These are phyloP conservation scores for Xanthorhoe spadicearia DNA, from an alignment of 2,888 invertebrate species.

Conservation along the genomic window DNA sequence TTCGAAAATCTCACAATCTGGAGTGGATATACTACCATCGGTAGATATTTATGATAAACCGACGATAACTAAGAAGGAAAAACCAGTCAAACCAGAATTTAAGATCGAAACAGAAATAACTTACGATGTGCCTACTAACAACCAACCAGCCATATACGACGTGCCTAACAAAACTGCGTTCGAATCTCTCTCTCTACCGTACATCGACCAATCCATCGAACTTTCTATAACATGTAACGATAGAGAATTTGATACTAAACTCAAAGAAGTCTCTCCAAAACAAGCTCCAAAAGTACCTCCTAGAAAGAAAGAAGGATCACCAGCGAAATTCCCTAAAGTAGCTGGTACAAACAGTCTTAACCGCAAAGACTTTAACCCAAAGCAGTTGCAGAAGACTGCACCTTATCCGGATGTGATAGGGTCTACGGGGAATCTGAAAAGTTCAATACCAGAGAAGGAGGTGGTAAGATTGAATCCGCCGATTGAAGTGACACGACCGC, in stretches of 20 bases:
- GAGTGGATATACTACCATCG: slow-evolving; percentile 75
- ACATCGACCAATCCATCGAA: slow-evolving; percentile 80
- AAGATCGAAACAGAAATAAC: slow-evolving; percentile 67
- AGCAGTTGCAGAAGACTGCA: slow-evolving; percentile 65
- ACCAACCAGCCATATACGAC: slow-evolving; percentile 77
- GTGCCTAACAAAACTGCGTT: slow-evolving; percentile 78
- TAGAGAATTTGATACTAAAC: slow-evolving; percentile 80
- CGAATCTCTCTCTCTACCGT: slow-evolving; percentile 76
- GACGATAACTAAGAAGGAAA: slow-evolving; percentile 60
- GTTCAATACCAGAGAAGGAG: slow-evolving; percentile 68
- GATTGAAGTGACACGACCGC: slow-evolving; percentile 86
- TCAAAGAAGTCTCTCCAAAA: slow-evolving; percentile 73
- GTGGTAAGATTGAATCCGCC: slow-evolving; percentile 82
- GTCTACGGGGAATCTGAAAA: slow-evolving; percentile 78
- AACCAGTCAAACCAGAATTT: slow-evolving; percentile 67
- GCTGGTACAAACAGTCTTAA: slow-evolving; percentile 73
- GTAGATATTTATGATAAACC: slow-evolving; percentile 80
- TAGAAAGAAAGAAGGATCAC: slow-evolving; percentile 54
- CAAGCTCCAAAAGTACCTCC: slow-evolving; percentile 58
- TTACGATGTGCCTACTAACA: slow-evolving; percentile 79
- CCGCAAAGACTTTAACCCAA: slow-evolving; percentile 72
- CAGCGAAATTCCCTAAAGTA: slow-evolving; percentile 64
- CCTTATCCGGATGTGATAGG: slow-evolving; percentile 73
- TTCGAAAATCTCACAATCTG: slow-evolving; percentile 81
- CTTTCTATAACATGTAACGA: slow-evolving; percentile 79